phyloP scores from a whole-genome alignment of 1,140 invertebrate species.

The Tetragonula clypearis region DNA sequence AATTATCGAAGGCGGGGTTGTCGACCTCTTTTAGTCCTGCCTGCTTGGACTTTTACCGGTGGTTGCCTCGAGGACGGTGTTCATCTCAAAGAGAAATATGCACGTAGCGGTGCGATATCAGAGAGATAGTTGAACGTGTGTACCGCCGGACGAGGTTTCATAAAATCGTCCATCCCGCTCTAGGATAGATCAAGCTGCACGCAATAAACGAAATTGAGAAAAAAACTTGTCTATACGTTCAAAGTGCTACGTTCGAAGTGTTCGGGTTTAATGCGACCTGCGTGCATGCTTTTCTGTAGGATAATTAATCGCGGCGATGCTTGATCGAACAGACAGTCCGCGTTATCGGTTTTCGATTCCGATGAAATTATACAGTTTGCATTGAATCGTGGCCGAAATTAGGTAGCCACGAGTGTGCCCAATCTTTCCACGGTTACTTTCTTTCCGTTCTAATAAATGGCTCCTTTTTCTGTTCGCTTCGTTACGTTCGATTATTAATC shows the following conservation, averaged over 20 bases:
- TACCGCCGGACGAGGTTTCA: constrained; percentile 30
- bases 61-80: constrained; percentile 33
- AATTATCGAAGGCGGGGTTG: constrained; percentile 73
- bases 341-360: constrained; percentile 45
- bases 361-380: constrained; percentile 52
- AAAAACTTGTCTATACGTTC: constrained; percentile 20
- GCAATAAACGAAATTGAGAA: constrained; percentile 54
- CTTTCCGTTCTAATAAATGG: constrained; percentile 46
- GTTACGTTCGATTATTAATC: constrained; percentile 22
- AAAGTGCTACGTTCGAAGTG: neutral
- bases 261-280: neutral
- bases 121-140: neutral
- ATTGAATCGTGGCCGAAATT: constrained; percentile 43
- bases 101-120: constrained; percentile 6
- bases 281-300: constrained; percentile 1
- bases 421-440: constrained; percentile 28
- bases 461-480: neutral
- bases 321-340: constrained; percentile 20
- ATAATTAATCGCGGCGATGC: constrained; percentile 60
- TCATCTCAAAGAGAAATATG: constrained; percentile 35
- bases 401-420: neutral
- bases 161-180: constrained; percentile 16
- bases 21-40: constrained; percentile 68
- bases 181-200: neutral
- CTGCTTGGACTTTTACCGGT: constrained; percentile 56